phyloP scores from a whole-genome alignment of 1,140 invertebrate species.

The Periplaneta americana region DNA sequence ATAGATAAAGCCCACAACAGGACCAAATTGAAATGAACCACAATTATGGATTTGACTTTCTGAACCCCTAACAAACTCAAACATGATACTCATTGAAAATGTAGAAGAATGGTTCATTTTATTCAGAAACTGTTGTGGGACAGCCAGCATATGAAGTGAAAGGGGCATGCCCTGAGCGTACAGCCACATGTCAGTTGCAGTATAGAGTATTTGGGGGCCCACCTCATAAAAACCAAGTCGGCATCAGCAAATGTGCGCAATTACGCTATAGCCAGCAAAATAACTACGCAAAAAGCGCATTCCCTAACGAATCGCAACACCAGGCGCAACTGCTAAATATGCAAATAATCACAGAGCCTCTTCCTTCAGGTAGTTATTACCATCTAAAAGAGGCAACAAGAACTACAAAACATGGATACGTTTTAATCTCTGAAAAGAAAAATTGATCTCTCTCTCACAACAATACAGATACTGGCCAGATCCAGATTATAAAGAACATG shows the following conservation, averaged over 20 bases:
- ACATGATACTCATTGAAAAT: neutral
- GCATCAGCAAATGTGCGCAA: neutral
- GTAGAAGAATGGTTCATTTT: neutral
- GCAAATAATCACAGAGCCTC: neutral
- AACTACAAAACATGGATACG: neutral
- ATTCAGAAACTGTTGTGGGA: neutral
- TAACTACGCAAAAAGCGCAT: neutral
- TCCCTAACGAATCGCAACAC: neutral
- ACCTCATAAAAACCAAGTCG: neutral
- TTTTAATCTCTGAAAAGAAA: neutral
- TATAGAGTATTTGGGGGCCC: neutral
- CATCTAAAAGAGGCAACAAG: neutral
- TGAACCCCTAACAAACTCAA: neutral
- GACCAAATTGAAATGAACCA: neutral
- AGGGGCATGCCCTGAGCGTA: neutral
- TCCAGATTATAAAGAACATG: neutral
- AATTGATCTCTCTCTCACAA: neutral
- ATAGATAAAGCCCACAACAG: neutral
- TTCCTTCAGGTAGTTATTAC: neutral
- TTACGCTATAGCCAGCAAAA: neutral
- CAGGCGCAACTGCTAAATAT: neutral
- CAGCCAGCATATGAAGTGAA: neutral
- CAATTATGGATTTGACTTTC: neutral
- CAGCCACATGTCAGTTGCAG: conserved; percentile 5
- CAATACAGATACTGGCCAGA: neutral